Conservation (phyloP, 2,113 vertebrate species). For the Centropus bengalensis region DNA sequence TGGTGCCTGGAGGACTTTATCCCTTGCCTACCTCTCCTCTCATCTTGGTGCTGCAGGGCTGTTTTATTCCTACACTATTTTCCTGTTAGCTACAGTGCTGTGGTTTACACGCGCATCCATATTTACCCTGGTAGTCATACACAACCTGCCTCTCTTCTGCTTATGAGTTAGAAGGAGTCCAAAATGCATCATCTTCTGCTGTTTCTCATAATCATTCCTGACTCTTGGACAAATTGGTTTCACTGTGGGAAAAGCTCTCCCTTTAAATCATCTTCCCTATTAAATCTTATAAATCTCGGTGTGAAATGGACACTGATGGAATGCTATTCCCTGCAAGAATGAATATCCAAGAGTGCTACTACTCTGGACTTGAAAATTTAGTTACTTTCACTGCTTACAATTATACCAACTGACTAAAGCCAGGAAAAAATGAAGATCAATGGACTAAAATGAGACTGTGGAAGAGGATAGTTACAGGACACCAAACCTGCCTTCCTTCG, state of each 20-base stretch:
- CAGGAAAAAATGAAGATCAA: background rate
- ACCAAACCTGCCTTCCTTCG: background rate
- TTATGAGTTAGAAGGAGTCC: background rate
- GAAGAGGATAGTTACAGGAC: background rate
- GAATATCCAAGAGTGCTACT: background rate
- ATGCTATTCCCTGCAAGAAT: background rate
- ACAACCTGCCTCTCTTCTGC: background rate
- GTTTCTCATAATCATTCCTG: background rate
- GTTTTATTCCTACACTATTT: background rate
- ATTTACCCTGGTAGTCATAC: background rate
- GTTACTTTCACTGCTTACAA: background rate
- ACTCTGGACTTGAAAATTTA: background rate
- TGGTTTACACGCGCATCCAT: background rate
- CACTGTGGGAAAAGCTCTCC: background rate
- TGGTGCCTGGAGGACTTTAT: background rate
- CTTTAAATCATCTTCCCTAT: background rate
- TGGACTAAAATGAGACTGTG: background rate
- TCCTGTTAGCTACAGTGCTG: background rate
- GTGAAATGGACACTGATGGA: background rate
- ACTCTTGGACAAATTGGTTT: background rate
- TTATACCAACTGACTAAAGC: background rate
- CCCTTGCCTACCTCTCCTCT: background rate
- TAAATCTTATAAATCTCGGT: background rate
- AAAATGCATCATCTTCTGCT: background rate
- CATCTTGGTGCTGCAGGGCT: background rate